phyloP scores from a whole-genome alignment of 2,113 vertebrate genomes.

The Dicrurus megarhynchus region DNA sequence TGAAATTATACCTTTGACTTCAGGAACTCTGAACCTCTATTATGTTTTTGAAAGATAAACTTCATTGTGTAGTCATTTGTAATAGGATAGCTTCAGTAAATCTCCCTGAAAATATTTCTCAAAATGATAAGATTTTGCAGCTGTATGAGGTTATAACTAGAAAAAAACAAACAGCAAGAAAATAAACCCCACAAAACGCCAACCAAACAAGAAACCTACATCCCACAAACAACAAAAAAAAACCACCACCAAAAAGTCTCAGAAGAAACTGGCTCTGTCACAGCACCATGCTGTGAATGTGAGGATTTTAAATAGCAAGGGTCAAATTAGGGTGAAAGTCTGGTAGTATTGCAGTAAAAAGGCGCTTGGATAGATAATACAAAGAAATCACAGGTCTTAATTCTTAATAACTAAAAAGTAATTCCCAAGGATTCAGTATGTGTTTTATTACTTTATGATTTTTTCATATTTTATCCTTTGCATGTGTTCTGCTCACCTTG shows the following conservation, averaged over 20 bases:
- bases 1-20: background rate
- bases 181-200: background rate
- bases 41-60: background rate
- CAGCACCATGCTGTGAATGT: background rate
- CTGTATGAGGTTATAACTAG: background rate
- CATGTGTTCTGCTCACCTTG: background rate
- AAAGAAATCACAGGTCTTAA: rapidly evolving
- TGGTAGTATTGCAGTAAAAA: background rate
- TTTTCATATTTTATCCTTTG: background rate
- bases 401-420: background rate
- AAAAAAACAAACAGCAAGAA: background rate
- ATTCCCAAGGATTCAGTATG: background rate
- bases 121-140: background rate
- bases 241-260: rapidly evolving
- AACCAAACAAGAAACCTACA: rapidly evolving
- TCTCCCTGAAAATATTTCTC: background rate
- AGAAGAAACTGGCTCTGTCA: background rate
- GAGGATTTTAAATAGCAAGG: background rate
- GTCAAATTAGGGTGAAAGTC: background rate
- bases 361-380: background rate
- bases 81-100: background rate
- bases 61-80: background rate
- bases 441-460: background rate
- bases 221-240: rapidly evolving
- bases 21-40: background rate